A percentile compares a stretch with the other conserved stretches of the same genome.
phyloP scores from a whole-genome alignment of 2,113 vertebrate genomes.

The Oncorhynchus gorbuscha region DNA sequence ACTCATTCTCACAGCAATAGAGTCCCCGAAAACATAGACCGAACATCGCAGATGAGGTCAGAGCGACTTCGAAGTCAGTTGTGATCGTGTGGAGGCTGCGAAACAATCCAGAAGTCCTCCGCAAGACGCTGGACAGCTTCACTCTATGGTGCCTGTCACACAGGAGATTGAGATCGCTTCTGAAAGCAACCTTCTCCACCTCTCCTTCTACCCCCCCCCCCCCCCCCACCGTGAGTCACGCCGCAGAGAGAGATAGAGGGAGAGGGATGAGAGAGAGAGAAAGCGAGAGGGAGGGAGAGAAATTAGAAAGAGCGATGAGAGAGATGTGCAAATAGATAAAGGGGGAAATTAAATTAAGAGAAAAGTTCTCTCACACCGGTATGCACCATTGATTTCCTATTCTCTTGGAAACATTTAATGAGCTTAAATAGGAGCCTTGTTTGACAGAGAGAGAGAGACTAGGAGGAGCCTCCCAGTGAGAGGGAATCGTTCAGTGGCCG shows the following conservation, averaged over 20 bases:
- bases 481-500: constrained; percentile 70
- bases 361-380: constrained; percentile 70
- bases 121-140: too few species aligned
- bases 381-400: constrained; percentile 79
- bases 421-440: constrained; percentile 76
- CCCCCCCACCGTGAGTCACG: background rate
- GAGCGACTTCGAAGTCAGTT: constrained; percentile 36
- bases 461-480: constrained; percentile 62
- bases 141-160: constrained; percentile 42
- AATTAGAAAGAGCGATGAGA: background rate
- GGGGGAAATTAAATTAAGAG: constrained; percentile 72
- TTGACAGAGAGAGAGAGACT: constrained; percentile 41
- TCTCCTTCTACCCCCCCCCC: constrained; percentile 9
- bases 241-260: constrained; percentile 21
- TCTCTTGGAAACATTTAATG: constrained; percentile 81
- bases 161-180: constrained; percentile 43
- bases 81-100: constrained; percentile 15
- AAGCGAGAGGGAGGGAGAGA: background rate
- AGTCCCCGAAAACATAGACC: background rate
- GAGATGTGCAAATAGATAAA: constrained; percentile 65
- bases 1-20: background rate
- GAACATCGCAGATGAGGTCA: background rate
- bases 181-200: constrained; percentile 39
- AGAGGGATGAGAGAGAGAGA: background rate
- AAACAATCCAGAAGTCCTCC: too few species aligned